Percentiles rank a stretch among this genome's conserved stretches.
Evolutionary conservation across 2,888 invertebrate genomes (phyloP).

Genomic region (Deilephila porcellus): DNA sequence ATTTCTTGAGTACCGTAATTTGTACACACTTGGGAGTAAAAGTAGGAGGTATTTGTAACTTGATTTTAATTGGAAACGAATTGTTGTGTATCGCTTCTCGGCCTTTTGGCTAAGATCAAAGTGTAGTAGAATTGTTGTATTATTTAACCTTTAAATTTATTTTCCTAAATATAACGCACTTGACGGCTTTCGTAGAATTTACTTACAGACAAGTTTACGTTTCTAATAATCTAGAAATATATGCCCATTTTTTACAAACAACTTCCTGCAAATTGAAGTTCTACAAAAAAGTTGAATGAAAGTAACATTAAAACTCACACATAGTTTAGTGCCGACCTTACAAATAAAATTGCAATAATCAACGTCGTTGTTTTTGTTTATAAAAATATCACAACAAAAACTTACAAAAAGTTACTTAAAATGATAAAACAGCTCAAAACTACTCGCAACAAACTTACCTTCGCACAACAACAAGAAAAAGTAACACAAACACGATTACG

Average conservation of each 20-base stretch:
- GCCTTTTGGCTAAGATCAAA: too few relatives aligned
- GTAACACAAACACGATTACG: slow-evolving; percentile 1
- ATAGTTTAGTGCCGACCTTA: not conserved
- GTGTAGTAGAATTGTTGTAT: too few relatives aligned
- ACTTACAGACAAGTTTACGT: too few relatives aligned
- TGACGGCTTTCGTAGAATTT: too few relatives aligned
- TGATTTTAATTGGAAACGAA: too few relatives aligned
- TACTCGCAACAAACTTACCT: slow-evolving; percentile 18
- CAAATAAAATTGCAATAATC: not conserved
- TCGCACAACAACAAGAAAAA: slow-evolving; percentile 18
- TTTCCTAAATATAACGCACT: too few relatives aligned
- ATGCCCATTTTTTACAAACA: not conserved
- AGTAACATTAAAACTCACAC: not conserved
- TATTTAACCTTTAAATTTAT: too few relatives aligned
- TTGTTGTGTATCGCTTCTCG: too few relatives aligned
- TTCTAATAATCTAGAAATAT: too few relatives aligned
- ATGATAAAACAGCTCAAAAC: not conserved
- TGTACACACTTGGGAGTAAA: too few relatives aligned
- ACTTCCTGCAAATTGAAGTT: not conserved
- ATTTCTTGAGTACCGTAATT: too few relatives aligned
- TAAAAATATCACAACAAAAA: slow-evolving; percentile 4
- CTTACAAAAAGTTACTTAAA: not conserved
- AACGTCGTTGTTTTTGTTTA: not conserved
- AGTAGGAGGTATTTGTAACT: too few relatives aligned
- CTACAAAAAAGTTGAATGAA: not conserved